Evolutionary conservation across 92 coral and sea anemone species (phyloP), one percentile per base, ranked within the genome.

Genomic region (Parazoanthus darwini): DNA sequence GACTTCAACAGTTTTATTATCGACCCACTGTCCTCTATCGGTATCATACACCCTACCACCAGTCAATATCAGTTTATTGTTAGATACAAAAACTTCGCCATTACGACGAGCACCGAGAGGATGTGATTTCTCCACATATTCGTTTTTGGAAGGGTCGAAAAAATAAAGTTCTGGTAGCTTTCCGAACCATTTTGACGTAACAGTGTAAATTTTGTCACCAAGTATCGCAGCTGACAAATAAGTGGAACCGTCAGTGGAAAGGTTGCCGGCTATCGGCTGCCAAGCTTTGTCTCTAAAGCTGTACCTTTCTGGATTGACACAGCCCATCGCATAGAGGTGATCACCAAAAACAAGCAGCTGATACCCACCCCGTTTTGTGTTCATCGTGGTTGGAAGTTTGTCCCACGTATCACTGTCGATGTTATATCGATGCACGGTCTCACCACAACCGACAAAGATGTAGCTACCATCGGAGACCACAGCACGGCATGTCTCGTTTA

Each of bases 231-330:
- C 59, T 77, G 81, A 33, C 25, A 4, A 37, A 74, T 7, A 8
- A 36, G 1, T 6, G 0, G 14, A 25, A 25, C 11, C 3, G 9
- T 25, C 26, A 4, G 44, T 37, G 65, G 65, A 56, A 9, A 56
- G 3, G 2, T 1, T 44, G 33, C 44, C 59, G 0, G 81, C 59
- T 15, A 77, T 77, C 63, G 59, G 54, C 18, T 77, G 63, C 81
- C 81, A 77, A 2, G 18, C 59, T 77, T 46, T 43, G 35, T 77
- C 81, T 77, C 4, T 43, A 48, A 77, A 77, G 14, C 81, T 77
- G 81, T 77, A 77, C 26, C 81, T 77, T 77, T 77, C 81, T 77
- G 81, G 59, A 0, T 77, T 18, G n/a, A n/a, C 33, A 5, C 10
- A 0, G 29, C 81, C 81, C 51, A 77, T 77, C 54, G 59, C 59